phyloP scores from a whole-genome alignment of 2,888 invertebrate species.

The Oxytorus armatus region DNA sequence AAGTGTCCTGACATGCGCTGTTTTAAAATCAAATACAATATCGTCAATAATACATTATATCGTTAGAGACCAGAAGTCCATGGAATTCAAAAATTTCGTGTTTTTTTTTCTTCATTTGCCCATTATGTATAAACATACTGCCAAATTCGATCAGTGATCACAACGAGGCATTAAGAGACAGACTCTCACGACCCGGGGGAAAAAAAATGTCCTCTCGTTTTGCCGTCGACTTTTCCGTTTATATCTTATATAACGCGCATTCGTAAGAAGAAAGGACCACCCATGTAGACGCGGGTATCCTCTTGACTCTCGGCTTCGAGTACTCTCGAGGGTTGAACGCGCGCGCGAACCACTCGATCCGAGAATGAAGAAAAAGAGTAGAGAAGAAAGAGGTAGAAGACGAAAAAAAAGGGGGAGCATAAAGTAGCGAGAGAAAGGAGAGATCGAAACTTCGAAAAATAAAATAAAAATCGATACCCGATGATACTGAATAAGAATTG shows the following conservation, averaged over 20 bases:
- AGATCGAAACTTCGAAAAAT: constrained; percentile 75
- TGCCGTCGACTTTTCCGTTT: constrained; percentile 71
- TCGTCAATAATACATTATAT: not conserved
- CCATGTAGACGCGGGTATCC: constrained; percentile 80
- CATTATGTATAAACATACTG: constrained; percentile 15
- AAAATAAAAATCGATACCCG: constrained; percentile 66
- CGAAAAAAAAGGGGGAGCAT: constrained; percentile 29
- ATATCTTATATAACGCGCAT: constrained; percentile 80
- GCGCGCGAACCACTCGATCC: constrained; percentile 82
- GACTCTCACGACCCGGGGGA: constrained; percentile 10
- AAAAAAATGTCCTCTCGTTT: constrained; percentile 69
- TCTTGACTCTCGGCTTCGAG: constrained; percentile 80
- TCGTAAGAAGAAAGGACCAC: constrained; percentile 83
- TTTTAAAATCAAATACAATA: not conserved
- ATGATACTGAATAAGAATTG: too few relatives aligned
- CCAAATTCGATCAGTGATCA: constrained; percentile 34
- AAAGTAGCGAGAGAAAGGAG: constrained; percentile 72
- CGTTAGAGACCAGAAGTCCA: not conserved
- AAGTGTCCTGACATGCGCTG: not conserved
- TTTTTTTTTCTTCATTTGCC: not conserved
- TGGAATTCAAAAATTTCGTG: not conserved
- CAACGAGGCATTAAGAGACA: constrained; percentile 36
- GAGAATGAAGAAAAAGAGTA: constrained; percentile 54
- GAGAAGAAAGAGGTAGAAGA: constrained; percentile 45
- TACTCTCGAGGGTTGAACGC: constrained; percentile 81